phyloP scores from a whole-genome alignment of 2,888 invertebrate species.

The Pseudolycoriella hygida region DNA sequence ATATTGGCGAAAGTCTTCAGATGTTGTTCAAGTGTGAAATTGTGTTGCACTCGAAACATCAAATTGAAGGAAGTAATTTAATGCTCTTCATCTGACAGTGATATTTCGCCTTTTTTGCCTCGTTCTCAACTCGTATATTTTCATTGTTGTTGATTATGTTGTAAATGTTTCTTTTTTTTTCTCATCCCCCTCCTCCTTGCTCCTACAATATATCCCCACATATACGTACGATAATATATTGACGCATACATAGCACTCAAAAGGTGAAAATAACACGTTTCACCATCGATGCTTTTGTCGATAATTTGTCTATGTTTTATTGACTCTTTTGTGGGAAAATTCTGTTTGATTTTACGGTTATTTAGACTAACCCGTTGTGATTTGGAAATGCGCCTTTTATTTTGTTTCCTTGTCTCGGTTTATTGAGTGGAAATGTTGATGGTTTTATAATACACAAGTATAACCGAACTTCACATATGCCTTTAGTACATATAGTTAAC shows the following conservation, averaged over 20 bases:
- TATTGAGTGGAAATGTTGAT: background rate
- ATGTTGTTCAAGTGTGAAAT: conserved; percentile 6
- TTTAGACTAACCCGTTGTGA: conserved; percentile 7
- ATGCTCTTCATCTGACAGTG: conserved; percentile 3
- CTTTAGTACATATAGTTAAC: no score
- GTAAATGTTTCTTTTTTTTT: background rate
- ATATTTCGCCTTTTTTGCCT: background rate
- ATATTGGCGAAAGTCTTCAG: conserved; percentile 1
- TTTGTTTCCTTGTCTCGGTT: conserved; percentile 2
- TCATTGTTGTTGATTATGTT: no score
- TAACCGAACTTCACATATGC: no score
- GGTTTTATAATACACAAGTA: no score
- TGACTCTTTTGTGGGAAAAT: conserved; percentile 2
- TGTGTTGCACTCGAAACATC: conserved; percentile 1
- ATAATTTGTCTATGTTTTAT: background rate
- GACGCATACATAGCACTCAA: background rate
- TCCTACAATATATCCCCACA: background rate
- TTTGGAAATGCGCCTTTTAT: conserved; percentile 6
- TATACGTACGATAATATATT: background rate
- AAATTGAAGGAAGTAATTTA: conserved; percentile 6
- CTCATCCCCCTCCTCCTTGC: background rate
- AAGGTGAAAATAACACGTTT: no score
- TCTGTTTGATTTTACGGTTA: conserved; percentile 9
- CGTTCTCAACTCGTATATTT: no score
- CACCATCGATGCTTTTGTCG: background rate